Percentiles rank a stretch among this genome's conserved stretches.
Evolutionary conservation across 2,113 vertebrate species (phyloP).

Genomic region (Sardina pilchardus): DNA sequence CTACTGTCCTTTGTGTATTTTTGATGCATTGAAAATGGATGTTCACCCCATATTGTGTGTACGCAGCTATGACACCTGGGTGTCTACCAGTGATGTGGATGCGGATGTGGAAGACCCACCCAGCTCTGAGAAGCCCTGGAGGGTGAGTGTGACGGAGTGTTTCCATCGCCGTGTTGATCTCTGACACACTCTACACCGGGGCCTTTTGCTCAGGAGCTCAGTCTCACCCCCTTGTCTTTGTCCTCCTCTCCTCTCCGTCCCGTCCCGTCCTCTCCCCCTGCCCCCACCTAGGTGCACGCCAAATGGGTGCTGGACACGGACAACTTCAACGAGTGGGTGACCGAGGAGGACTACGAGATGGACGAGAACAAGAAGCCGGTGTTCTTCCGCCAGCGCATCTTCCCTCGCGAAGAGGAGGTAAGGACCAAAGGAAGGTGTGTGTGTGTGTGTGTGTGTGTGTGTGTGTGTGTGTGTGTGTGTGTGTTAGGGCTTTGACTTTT

Average conservation of each 20-base stretch:
- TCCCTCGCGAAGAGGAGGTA: constrained; percentile 93
- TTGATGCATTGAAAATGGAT: no score
- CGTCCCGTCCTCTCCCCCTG: neutral
- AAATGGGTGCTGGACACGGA: constrained; percentile 95
- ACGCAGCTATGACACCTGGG: constrained; percentile 93
- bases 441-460: neutral
- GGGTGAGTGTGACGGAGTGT: constrained; percentile 70
- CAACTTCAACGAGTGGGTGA: constrained; percentile 98
- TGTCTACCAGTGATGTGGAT: constrained; percentile 86
- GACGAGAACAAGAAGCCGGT: constrained; percentile 91
- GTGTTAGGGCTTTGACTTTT: no score
- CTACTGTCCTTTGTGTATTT: no score
- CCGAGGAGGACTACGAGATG: constrained; percentile 96
- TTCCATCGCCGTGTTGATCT: neutral
- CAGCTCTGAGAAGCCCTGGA: constrained; percentile 88
- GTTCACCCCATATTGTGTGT: neutral
- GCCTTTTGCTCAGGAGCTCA: neutral
- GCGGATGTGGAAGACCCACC: constrained; percentile 91
- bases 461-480: constrained; percentile 11
- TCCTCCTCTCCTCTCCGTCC: neutral
- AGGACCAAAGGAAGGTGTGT: neutral
- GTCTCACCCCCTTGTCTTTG: neutral
- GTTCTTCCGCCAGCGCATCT: constrained; percentile 86
- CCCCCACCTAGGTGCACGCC: constrained; percentile 80
- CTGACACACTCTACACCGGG: neutral